phyloP scores from a whole-genome alignment of 2,113 vertebrate genomes.

The Pedetes capensis region DNA sequence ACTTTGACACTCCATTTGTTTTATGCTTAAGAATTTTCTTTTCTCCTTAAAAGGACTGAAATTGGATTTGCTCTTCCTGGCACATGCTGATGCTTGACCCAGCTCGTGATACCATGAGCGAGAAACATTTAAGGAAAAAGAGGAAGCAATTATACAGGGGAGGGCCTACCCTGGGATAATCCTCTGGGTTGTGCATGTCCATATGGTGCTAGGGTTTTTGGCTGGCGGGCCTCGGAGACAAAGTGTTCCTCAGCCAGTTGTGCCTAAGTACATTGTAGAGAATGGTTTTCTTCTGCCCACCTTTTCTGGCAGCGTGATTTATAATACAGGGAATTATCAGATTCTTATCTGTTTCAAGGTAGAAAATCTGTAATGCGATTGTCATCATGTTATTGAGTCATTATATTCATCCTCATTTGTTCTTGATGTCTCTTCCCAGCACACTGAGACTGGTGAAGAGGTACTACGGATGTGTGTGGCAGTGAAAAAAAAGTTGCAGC shows the following conservation, averaged over 20 bases:
- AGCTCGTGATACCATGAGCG: neutral
- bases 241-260: neutral
- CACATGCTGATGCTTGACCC: neutral
- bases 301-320: neutral
- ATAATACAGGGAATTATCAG: neutral
- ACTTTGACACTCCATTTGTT: neutral
- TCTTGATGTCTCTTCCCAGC: constrained; percentile 81
- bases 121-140: neutral
- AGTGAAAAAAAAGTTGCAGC: constrained; percentile 95
- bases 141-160: neutral
- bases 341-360: neutral
- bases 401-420: neutral
- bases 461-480: constrained; percentile 95
- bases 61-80: neutral
- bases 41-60: constrained; percentile 11
- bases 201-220: neutral
- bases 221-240: neutral
- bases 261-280: neutral
- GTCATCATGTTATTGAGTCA: neutral
- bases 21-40: neutral
- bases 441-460: constrained; percentile 90
- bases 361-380: neutral
- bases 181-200: neutral
- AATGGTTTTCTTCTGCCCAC: neutral
- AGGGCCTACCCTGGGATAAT: neutral